Percentiles rank a stretch among this genome's conserved stretches.
Conservation (phyloP, 2,888 invertebrate species). For the Invenusta paracnida region DNA sequence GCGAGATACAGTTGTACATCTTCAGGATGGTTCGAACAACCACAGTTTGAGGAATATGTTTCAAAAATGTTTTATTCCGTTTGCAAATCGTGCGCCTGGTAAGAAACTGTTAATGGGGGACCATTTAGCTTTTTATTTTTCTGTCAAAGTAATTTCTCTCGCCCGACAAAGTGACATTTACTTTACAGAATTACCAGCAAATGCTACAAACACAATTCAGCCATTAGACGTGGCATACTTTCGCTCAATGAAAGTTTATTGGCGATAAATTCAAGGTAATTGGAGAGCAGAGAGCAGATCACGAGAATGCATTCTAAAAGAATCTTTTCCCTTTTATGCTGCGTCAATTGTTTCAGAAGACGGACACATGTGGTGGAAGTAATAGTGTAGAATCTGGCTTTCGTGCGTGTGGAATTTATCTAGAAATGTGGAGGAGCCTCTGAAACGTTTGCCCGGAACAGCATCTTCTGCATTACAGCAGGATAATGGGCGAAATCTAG, state of each 20-base stretch:
- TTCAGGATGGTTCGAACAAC: conserved; percentile 10
- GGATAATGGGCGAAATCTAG: not conserved
- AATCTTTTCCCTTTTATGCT: not conserved
- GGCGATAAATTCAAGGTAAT: conserved; percentile 19
- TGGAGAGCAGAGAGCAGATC: conserved; percentile 26
- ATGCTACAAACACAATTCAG: not conserved
- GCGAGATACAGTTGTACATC: conserved; percentile 1
- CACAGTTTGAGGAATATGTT: not conserved
- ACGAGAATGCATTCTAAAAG: not conserved
- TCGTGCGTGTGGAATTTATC: not conserved
- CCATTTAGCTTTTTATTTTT: not conserved
- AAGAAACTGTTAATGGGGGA: conserved; percentile 22
- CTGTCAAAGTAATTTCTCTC: not conserved
- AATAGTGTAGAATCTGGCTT: not conserved
- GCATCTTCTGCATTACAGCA: conserved; percentile 1
- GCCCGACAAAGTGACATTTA: conserved; percentile 18
- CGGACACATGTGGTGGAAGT: not conserved
- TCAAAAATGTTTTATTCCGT: conserved; percentile 10
- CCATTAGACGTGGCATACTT: conserved; percentile 28
- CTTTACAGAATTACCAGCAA: not conserved
- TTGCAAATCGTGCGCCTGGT: not conserved
- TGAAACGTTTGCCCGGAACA: conserved; percentile 14
- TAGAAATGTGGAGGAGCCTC: conserved; percentile 14
- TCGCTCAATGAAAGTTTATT: conserved; percentile 12
- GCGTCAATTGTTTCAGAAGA: not conserved